Evolutionary conservation across 2,113 vertebrate species (phyloP).

Genomic region (Lepisosteus oculatus): DNA sequence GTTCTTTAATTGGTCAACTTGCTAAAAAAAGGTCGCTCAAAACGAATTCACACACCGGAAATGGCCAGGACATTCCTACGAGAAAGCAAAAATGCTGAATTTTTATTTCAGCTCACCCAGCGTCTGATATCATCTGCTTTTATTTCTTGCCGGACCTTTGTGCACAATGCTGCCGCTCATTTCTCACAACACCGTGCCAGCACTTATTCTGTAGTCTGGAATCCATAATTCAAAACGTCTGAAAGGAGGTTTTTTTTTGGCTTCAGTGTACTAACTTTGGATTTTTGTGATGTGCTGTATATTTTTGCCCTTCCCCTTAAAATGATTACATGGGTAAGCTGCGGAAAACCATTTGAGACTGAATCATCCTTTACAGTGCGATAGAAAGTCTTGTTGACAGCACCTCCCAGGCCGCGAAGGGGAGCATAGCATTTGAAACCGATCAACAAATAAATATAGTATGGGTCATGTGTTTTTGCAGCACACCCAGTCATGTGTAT

Average conservation of each 20-base stretch:
- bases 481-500: not conserved
- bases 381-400: too few relatives aligned
- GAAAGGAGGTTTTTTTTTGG: not conserved
- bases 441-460: not conserved
- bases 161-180: not conserved
- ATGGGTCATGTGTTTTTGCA: slow-evolving; percentile 8
- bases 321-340: not conserved
- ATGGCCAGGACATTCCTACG: too few relatives aligned
- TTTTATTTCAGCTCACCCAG: too few relatives aligned
- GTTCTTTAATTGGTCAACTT: too few relatives aligned
- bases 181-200: not conserved
- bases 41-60: too few relatives aligned
- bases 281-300: not conserved
- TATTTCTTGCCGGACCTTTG: too few relatives aligned
- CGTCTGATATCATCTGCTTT: too few relatives aligned
- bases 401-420: not conserved
- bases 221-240: not conserved
- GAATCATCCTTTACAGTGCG: not conserved
- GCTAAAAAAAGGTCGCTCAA: too few relatives aligned
- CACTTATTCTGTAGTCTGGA: not conserved
- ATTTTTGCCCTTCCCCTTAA: not conserved
- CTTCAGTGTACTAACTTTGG: not conserved
- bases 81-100: too few relatives aligned
- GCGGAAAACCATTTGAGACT: not conserved
- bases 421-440: not conserved